A percentile compares a stretch with the other conserved stretches of the same genome.
phyloP scores from a whole-genome alignment of 2,888 invertebrate genomes.

The Microplitis manilae region DNA sequence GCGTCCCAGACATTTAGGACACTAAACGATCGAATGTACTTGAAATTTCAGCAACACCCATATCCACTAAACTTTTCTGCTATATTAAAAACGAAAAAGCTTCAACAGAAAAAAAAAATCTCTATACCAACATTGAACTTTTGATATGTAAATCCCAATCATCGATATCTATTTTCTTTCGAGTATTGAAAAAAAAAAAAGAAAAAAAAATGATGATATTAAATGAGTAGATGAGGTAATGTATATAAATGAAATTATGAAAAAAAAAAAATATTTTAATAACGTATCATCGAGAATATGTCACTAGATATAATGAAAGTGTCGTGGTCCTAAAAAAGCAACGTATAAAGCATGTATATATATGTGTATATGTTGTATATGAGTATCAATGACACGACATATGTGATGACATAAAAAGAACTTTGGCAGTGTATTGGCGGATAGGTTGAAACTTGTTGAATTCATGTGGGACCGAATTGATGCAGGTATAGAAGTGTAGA shows the following conservation, averaged over 20 bases:
- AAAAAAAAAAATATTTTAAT: not conserved
- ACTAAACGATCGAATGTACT: not conserved
- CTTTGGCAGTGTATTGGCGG: not conserved
- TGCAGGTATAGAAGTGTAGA: slow-evolving; percentile 24
- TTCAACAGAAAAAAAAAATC: not conserved
- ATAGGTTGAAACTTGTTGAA: slow-evolving; percentile 32
- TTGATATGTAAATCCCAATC: too few relatives aligned
- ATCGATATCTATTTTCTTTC: too few relatives aligned
- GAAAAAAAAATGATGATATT: too few relatives aligned
- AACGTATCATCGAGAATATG: not conserved
- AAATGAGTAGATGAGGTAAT: not conserved
- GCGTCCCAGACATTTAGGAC: slow-evolving; percentile 24
- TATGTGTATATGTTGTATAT: not conserved
- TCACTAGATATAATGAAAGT: not conserved
- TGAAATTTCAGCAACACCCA: slow-evolving; percentile 16
- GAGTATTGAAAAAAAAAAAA: too few relatives aligned
- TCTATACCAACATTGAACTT: too few relatives aligned
- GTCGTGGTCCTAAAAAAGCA: not conserved
- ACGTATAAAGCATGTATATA: not conserved
- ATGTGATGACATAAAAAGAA: slow-evolving; percentile 24
- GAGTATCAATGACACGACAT: slow-evolving; percentile 4
- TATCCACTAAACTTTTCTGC: not conserved
- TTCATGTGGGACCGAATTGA: slow-evolving; percentile 39
- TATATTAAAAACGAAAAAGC: not conserved
- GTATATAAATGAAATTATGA: not conserved